A percentile compares a stretch with the other conserved stretches of the same genome.
phyloP scores from a whole-genome alignment of 2,113 vertebrate species.

The Thamnaconus septentrionalis region DNA sequence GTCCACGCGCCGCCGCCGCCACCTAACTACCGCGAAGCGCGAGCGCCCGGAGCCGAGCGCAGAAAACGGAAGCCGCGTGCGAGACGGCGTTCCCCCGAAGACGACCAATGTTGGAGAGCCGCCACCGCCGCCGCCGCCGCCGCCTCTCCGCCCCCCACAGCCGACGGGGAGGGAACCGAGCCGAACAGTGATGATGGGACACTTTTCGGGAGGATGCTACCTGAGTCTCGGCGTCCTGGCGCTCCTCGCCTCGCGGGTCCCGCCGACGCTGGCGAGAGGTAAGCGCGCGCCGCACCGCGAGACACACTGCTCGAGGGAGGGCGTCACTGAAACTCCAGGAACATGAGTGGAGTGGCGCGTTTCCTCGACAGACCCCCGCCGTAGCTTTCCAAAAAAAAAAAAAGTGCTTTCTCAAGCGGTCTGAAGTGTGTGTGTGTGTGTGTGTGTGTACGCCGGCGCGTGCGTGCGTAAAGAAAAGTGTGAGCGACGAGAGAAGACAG shows the following conservation, averaged over 20 bases:
- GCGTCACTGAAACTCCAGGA: no score
- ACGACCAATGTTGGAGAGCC: conserved; percentile 54
- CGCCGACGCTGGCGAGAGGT: conserved; percentile 61
- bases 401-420: no score
- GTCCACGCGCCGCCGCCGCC: conserved; percentile 29
- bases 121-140: conserved; percentile 28
- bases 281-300: conserved; percentile 7
- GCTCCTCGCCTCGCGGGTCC: conserved; percentile 49
- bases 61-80: conserved; percentile 6
- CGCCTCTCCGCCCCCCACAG: conserved; percentile 49
- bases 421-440: no score
- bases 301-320: not conserved
- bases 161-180: conserved; percentile 52
- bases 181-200: conserved; percentile 73
- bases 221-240: conserved; percentile 60
- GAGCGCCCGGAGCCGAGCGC: conserved; percentile 14
- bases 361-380: no score
- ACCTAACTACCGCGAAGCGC: not conserved
- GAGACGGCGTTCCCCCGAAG: conserved; percentile 4
- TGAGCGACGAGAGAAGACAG: no score
- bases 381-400: no score
- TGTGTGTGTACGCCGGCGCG: no score
- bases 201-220: conserved; percentile 62
- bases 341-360: no score
- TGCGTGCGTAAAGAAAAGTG: no score